Conservation (phyloP, 2,113 vertebrate genomes). For the Callorhinus ursinus region DNA sequence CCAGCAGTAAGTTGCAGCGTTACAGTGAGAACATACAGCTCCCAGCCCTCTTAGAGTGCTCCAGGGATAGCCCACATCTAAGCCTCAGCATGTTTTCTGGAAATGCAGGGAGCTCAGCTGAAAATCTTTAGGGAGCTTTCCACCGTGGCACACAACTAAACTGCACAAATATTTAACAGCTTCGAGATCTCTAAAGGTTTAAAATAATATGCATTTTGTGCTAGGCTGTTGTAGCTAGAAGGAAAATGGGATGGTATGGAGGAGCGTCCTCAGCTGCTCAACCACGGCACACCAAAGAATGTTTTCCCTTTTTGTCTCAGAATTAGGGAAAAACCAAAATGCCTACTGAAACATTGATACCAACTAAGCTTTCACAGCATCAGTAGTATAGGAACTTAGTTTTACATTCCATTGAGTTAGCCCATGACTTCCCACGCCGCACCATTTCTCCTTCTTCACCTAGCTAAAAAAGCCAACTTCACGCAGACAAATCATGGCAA, state of each 20-base stretch:
- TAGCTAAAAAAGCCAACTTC: constrained; percentile 80
- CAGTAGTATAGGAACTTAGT: constrained; percentile 70
- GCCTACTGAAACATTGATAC: constrained; percentile 49
- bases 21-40: constrained; percentile 50
- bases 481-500: constrained; percentile 65
- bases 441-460: constrained; percentile 62
- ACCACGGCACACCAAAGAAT: constrained; percentile 27
- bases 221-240: not conserved
- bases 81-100: constrained; percentile 74
- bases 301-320: constrained; percentile 53
- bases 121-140: constrained; percentile 68
- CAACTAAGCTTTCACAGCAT: constrained; percentile 54
- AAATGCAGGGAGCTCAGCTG: constrained; percentile 76
- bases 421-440: constrained; percentile 82
- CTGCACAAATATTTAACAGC: constrained; percentile 74
- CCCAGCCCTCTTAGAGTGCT: constrained; percentile 66
- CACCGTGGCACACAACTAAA: constrained; percentile 69
- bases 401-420: constrained; percentile 82
- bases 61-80: constrained; percentile 43
- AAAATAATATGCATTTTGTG: constrained; percentile 62
- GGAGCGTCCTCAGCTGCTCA: constrained; percentile 35
- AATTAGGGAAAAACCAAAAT: constrained; percentile 62
- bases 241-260: constrained; percentile 19
- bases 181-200: constrained; percentile 71
- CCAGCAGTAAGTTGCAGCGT: constrained; percentile 68